Percentiles rank a stretch among this genome's conserved stretches.
These are phyloP conservation scores for Myotis findleyi DNA, from an alignment of 2,797 vertebrate genomes.

Conservation along the genomic window DNA sequence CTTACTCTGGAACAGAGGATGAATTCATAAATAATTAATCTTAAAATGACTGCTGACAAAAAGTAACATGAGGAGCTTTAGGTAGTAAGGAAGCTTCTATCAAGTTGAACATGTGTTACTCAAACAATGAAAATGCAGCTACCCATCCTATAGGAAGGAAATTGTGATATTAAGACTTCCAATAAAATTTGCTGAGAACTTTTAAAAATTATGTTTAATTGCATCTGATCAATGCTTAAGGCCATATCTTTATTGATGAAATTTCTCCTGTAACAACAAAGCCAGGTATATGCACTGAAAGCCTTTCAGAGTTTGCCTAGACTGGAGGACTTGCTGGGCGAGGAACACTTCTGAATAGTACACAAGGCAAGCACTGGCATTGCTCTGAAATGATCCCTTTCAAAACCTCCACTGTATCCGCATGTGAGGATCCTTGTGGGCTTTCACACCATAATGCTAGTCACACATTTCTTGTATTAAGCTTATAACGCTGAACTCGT, in stretches of 20 bases:
- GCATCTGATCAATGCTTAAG: not conserved
- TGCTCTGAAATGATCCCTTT: not conserved
- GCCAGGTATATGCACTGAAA: not conserved
- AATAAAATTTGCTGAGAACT: conserved; percentile 22
- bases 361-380: not conserved
- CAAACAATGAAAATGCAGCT: no score
- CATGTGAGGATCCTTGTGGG: not conserved
- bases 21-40: not conserved
- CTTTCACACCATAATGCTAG: not conserved
- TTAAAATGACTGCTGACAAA: not conserved
- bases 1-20: not conserved
- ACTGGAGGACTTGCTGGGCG: not conserved
- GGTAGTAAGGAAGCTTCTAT: conserved; percentile 24
- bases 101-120: not conserved
- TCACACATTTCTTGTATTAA: not conserved
- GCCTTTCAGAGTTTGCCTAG: not conserved
- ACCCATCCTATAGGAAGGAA: not conserved
- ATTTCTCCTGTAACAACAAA: conserved; percentile 51
- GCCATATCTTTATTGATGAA: not conserved
- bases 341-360: not conserved
- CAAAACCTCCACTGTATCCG: not conserved
- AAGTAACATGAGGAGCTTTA: not conserved
- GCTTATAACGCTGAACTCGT: conserved; percentile 6
- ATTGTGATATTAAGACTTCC: conserved; percentile 14
- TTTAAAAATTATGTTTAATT: conserved; percentile 39